These are phyloP conservation scores for Tetragonula carbonaria DNA, from an alignment of 2,888 invertebrate species.

Conservation along the genomic window DNA sequence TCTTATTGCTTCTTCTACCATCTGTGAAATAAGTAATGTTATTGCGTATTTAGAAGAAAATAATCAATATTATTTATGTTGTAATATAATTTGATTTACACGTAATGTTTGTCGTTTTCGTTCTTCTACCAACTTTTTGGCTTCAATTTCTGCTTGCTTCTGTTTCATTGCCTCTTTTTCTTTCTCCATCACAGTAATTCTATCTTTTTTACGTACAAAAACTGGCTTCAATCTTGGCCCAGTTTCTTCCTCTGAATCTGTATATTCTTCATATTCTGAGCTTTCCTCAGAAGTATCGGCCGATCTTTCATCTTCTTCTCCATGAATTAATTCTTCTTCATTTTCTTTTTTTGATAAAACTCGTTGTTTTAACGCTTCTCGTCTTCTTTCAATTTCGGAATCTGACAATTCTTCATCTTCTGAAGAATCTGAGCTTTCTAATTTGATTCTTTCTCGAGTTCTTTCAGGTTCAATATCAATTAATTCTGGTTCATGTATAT, in stretches of 20 bases:
- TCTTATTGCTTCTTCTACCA: slow-evolving; percentile 95
- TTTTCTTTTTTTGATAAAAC: slow-evolving; percentile 88
- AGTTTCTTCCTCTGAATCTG: slow-evolving; percentile 95
- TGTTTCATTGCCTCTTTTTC: slow-evolving; percentile 94
- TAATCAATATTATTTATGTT: not conserved
- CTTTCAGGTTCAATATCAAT: slow-evolving; percentile 87
- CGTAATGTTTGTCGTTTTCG: slow-evolving; percentile 94
- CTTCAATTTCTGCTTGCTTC: slow-evolving; percentile 93
- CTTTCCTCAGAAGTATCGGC: slow-evolving; percentile 87
- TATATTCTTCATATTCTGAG: slow-evolving; percentile 94
- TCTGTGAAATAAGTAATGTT: slow-evolving; percentile 78
- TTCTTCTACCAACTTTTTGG: slow-evolving; percentile 94
- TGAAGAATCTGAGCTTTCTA: slow-evolving; percentile 81
- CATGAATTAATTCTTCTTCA: slow-evolving; percentile 89
- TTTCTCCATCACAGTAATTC: slow-evolving; percentile 97
- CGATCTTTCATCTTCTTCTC: slow-evolving; percentile 89
- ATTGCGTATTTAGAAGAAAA: not conserved
- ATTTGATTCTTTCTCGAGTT: slow-evolving; percentile 84
- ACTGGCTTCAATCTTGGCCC: slow-evolving; percentile 97
- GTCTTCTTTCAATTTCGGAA: slow-evolving; percentile 92
- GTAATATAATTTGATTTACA: slow-evolving; percentile 76
- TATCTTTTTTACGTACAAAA: slow-evolving; percentile 96
- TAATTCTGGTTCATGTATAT: slow-evolving; percentile 89
- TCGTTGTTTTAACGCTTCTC: slow-evolving; percentile 88
- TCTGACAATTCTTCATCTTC: slow-evolving; percentile 93